Base-by-base conservation (phyloP, 2,113 vertebrate species). In the Tachysurus vachellii region DNA sequence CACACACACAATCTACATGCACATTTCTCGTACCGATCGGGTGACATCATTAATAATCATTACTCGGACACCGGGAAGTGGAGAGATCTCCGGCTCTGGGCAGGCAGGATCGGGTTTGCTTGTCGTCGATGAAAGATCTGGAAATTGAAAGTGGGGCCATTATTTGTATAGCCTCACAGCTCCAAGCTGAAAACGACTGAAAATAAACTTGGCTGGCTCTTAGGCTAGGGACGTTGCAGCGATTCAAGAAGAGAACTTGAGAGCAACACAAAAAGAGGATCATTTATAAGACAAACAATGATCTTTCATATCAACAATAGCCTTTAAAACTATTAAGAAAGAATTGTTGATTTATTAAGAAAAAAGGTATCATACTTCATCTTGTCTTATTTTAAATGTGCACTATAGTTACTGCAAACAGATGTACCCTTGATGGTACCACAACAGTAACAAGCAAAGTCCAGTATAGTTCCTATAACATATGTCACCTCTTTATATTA, bases 41-140 rank as follows among this genome's bases (percentile, higher is more conserved):
- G 94, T 95, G 93, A 95, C 95, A 95, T 95, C 93, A 94, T 95
- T 96, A 95, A 95, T 92, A 95, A 94, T 94, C 93, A 95, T 96
- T 95, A 94, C 91, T 88, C 89, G 91, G 93, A 94, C 93, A 94
- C 92, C 93, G 93, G 94, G 94, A 95, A 94, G 93, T 94, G 91
- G 89, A 93, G 91, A 92, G 92, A 93, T 92, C 91, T 94, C 93
- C 91, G 92, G 93, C 92, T 90, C 92, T 92, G 91, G 77, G 91
- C 92, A 87, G 88, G 86, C 56, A 10, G 92, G 95, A 95, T 95
- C 94, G 93, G 92, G 93, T 94, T 95, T 92, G 91, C 91, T 87
- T 87, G 91, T 90, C 88, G 26, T 71, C 91, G 93, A 94, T 94
- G 93, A 94, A 90, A 93, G 93, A 94, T 93, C 89, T 92, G 91